Percentiles rank a stretch among this genome's conserved stretches.
Conservation (phyloP, 2,797 vertebrate genomes). For the Apogon hyalosoma region DNA sequence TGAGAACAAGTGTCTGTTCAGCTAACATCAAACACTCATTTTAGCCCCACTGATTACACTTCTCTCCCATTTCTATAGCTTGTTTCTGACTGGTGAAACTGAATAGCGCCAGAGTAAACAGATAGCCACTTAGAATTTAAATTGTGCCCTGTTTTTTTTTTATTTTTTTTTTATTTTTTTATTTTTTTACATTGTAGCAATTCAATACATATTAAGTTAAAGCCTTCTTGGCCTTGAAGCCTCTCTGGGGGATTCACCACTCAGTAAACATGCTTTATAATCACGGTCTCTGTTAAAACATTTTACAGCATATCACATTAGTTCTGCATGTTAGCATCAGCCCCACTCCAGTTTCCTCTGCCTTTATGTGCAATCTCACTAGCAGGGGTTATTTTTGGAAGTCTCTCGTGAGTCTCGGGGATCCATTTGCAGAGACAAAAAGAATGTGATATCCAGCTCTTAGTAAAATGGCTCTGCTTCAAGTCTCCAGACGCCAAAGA, state of each 20-base stretch:
- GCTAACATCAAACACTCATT: conserved; percentile 18
- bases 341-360: conserved; percentile 31
- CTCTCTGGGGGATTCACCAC: not conserved
- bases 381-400: conserved; percentile 67
- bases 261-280: conserved; percentile 1
- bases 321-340: conserved; percentile 21
- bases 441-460: conserved; percentile 52
- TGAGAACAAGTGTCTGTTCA: conserved; percentile 44
- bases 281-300: conserved; percentile 11
- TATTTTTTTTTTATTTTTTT: not conserved
- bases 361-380: conserved; percentile 35
- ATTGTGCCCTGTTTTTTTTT: not conserved
- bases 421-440: conserved; percentile 66
- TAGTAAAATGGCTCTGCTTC: conserved; percentile 46
- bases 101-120: conserved; percentile 14
- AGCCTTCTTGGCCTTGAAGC: not conserved
- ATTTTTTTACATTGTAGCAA: not conserved
- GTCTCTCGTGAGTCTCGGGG: conserved; percentile 47
- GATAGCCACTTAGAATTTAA: conserved; percentile 9
- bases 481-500: conserved; percentile 34
- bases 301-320: conserved; percentile 24
- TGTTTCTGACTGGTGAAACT: conserved; percentile 29
- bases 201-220: not conserved
- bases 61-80: conserved; percentile 34
- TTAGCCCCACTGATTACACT: conserved; percentile 15